A percentile compares a stretch with the other conserved stretches of the same genome.
Evolutionary conservation across 2,888 invertebrate genomes (phyloP).

Genomic region (Adelognathus sp.): DNA sequence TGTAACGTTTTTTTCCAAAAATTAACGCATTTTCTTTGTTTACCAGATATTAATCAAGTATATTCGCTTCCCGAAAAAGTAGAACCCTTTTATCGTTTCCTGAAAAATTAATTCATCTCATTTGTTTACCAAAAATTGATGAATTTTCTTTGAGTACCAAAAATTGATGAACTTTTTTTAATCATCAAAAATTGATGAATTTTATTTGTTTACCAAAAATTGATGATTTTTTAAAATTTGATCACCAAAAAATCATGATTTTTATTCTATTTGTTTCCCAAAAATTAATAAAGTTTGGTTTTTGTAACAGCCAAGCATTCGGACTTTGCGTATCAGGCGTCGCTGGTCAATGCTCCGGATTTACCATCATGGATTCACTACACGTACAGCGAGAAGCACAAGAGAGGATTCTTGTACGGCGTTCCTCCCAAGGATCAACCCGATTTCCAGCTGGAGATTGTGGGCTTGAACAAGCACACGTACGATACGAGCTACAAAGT

Average conservation of each 20-base stretch:
- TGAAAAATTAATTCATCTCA: neutral
- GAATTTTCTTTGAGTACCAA: neutral
- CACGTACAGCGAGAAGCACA: slow-evolving; percentile 89
- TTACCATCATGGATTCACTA: slow-evolving; percentile 93
- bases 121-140: neutral
- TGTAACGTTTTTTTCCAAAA: neutral
- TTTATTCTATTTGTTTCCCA: neutral
- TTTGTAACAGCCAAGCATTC: slow-evolving; percentile 82
- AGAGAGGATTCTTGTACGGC: slow-evolving; percentile 92
- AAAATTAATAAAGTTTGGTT: neutral
- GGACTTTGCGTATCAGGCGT: slow-evolving; percentile 88
- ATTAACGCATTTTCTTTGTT: neutral
- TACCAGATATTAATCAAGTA: too few species aligned
- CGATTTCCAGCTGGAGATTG: slow-evolving; percentile 86
- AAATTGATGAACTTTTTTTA: neutral
- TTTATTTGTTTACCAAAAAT: neutral
- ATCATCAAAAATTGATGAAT: neutral
- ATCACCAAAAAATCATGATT: too few species aligned
- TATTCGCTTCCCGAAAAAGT: too few species aligned
- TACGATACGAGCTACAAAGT: slow-evolving; percentile 88
- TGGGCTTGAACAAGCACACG: slow-evolving; percentile 89
- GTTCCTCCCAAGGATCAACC: slow-evolving; percentile 87
- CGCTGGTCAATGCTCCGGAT: slow-evolving; percentile 90
- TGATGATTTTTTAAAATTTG: neutral
- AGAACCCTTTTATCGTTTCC: too few species aligned